Percentiles rank a stretch among this genome's conserved stretches.
These are phyloP conservation scores for Picus viridis DNA, from an alignment of 2,797 vertebrate species.

Conservation along the genomic window DNA sequence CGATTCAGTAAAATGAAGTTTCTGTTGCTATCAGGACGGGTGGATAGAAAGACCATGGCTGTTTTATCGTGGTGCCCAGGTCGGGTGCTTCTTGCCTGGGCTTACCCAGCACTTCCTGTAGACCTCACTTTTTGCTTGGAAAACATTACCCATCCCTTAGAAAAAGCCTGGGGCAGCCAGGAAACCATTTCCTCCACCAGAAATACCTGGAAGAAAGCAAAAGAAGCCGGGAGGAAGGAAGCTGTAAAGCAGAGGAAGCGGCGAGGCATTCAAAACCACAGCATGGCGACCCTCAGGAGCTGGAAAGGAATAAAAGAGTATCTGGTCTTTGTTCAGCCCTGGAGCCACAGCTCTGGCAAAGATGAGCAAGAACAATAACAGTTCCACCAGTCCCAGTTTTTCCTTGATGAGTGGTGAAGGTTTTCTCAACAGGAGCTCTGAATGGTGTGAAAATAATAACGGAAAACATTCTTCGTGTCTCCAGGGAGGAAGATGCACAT, in stretches of 20 bases:
- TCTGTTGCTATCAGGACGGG: background rate
- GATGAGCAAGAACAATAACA: slow-evolving; percentile 8
- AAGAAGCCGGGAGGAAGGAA: slow-evolving; percentile 20
- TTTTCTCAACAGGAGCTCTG: background rate
- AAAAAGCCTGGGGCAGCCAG: background rate
- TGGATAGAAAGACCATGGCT: background rate
- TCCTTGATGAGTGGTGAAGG: background rate
- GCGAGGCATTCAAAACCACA: background rate
- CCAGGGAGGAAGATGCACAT: background rate
- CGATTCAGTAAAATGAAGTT: too few relatives aligned
- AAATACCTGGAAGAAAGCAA: slow-evolving; percentile 30
- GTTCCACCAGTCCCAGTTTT: background rate
- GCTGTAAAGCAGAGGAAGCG: slow-evolving; percentile 46
- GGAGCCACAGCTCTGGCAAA: background rate
- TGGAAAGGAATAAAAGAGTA: background rate
- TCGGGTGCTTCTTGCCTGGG: background rate
- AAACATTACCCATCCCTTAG: background rate
- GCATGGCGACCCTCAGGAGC: rapidly evolving
- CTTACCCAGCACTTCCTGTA: background rate
- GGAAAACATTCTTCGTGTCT: background rate
- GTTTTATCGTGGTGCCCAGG: background rate
- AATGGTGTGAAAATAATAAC: background rate
- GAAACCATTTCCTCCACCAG: slow-evolving; percentile 5
- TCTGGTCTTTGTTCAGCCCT: slow-evolving; percentile 15
- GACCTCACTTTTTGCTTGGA: background rate